phyloP scores from a whole-genome alignment of 2,888 invertebrate genomes.

The Augochlorella aurata region DNA sequence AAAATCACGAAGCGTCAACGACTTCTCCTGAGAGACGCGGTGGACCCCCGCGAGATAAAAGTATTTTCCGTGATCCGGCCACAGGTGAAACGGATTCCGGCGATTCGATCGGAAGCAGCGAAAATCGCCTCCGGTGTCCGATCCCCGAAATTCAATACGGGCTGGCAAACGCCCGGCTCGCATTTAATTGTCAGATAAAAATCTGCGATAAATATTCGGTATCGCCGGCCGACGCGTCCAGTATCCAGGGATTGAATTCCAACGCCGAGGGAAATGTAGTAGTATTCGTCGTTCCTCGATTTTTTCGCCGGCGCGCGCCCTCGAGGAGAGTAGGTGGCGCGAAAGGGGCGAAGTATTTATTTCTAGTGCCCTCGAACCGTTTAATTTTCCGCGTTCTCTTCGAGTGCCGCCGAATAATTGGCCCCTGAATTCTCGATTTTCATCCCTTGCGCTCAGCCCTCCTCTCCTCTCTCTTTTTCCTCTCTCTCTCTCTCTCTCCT shows the following conservation, averaged over 20 bases:
- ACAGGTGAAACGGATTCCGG: too few relatives aligned
- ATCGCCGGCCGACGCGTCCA: too few relatives aligned
- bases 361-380: slow-evolving; percentile 49
- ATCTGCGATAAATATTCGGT: neutral
- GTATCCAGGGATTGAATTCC: neutral
- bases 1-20: too few relatives aligned
- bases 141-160: neutral
- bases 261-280: neutral
- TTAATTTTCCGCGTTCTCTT: slow-evolving; percentile 55
- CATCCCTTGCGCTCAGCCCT: slow-evolving; percentile 19
- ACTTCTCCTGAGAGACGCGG: too few relatives aligned
- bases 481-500: neutral
- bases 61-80: too few relatives aligned
- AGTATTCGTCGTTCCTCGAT: neutral
- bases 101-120: too few relatives aligned
- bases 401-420: slow-evolving; percentile 50
- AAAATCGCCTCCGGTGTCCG: neutral
- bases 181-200: neutral
- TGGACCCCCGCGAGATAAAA: too few relatives aligned
- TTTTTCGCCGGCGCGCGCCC: slow-evolving; percentile 27
- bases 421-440: slow-evolving; percentile 50
- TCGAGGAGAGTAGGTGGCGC: slow-evolving; percentile 38
- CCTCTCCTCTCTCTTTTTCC: neutral
- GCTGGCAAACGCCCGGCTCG: neutral
- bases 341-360: slow-evolving; percentile 52